Base-by-base conservation (phyloP, 2,113 vertebrate genomes). In the Hirundichthys speculiger region DNA sequence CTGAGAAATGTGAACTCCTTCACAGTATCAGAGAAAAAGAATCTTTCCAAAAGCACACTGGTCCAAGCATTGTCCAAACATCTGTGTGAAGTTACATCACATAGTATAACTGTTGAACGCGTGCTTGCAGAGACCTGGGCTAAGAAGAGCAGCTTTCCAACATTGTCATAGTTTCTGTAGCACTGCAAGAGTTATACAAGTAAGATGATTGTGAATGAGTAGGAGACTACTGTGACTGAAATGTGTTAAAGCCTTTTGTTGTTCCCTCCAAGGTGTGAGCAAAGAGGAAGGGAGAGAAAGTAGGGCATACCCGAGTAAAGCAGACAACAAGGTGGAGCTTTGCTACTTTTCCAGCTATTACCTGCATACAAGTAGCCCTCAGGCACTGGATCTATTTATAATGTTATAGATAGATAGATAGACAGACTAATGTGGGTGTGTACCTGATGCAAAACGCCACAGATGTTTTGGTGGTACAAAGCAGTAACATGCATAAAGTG, bases 141-240 rank as follows among this genome's bases (percentile, higher is more conserved):
- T 63, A 66, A 64, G 62, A 65, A 38, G 20, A 80, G 43, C 48
- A 54, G 27, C 25, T 42, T 64, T 65, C 56, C 54, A 56, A 69
- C 43, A 55, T 72, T 75, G 49, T 48, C 63, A 51, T 51, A 30
- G 43, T 53, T 40, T 69, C 64, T 63, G 16, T 49, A 53, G 24
- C 43, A 21, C 80, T 54, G 60, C 71, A 64, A 63, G 59, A 66
- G 74, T 60, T 79, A 39, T 65, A 67, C 54, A 70, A 80, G 58
- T 4, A 38, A 25, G n/a, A 46, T 7, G 69, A 87, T 82, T 89
- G 80, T 77, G 69, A 49, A 87, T 83, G 76, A 84, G 78, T 55
- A 47, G 55, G 78, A 84, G 68, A 69, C 53, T 50, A 52, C 52
- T 5, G 16, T 67, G 72, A 86, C 65, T 75, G 75, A 84, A 82